Percentiles rank a stretch among this genome's conserved stretches.
Conservation (phyloP, 1,140 invertebrate species). For the Bombus huntii region DNA sequence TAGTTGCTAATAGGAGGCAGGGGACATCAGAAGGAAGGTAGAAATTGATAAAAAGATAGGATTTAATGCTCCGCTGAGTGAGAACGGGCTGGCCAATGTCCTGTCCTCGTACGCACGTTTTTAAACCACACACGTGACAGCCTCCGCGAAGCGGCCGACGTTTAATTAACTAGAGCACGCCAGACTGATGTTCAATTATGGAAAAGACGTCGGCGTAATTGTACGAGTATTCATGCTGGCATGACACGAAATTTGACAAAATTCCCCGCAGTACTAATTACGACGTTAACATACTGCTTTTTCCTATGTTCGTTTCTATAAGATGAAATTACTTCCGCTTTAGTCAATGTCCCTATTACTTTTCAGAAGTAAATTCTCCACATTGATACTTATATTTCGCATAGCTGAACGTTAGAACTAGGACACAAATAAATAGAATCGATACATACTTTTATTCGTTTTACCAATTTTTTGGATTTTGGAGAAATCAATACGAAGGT, state of each 20-base stretch:
- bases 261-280: background rate
- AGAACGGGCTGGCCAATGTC: background rate
- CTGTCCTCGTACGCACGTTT: background rate
- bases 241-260: background rate
- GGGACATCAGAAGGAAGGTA: background rate
- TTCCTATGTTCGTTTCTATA: background rate
- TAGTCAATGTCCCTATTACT: background rate
- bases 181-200: slow-evolving; percentile 31
- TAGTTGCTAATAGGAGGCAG: background rate
- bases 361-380: background rate
- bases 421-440: no score
- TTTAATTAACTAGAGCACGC: slow-evolving; percentile 45
- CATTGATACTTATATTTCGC: no score
- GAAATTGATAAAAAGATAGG: background rate
- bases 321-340: background rate
- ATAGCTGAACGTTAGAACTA: no score
- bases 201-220: slow-evolving; percentile 31
- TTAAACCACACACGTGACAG: slow-evolving; percentile 22
- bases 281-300: background rate
- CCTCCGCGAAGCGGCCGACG: background rate
- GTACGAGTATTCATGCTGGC: background rate
- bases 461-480: no score
- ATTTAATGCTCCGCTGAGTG: background rate
- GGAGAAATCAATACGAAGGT: no score
- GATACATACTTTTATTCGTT: no score